A percentile compares a stretch with the other conserved stretches of the same genome.
Evolutionary conservation across 2,797 vertebrate species (phyloP).

Genomic region (Myotis pilosus): DNA sequence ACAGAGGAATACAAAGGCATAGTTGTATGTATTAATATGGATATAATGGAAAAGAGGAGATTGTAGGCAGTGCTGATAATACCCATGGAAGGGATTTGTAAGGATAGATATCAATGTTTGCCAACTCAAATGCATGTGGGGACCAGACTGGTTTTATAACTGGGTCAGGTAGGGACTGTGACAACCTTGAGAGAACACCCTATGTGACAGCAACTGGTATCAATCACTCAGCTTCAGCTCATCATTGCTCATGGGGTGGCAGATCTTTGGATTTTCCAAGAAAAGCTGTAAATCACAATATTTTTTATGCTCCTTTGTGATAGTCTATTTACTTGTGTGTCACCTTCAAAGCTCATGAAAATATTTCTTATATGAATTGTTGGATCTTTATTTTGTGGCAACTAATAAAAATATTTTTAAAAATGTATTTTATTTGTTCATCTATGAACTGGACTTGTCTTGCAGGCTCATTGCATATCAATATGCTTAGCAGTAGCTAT

Average conservation of each 20-base stretch:
- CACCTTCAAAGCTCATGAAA: background rate
- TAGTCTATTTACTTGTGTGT: background rate
- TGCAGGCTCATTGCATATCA: background rate
- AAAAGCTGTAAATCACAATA: background rate
- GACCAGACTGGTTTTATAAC: conserved; percentile 16
- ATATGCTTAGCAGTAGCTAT: background rate
- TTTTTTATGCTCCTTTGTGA: background rate
- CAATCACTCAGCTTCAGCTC: background rate
- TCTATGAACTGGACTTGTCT: conserved; percentile 16
- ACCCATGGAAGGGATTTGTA: background rate
- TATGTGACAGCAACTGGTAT: background rate
- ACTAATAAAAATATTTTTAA: background rate
- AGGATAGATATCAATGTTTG: background rate
- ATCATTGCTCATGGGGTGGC: background rate
- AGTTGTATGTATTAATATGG: background rate
- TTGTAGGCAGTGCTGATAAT: background rate
- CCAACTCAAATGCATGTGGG: background rate
- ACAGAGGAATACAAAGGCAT: background rate
- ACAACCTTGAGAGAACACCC: background rate
- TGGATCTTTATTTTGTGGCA: conserved; percentile 19
- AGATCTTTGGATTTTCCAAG: conserved; percentile 21
- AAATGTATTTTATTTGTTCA: background rate
- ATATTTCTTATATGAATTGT: background rate
- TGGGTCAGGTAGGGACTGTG: background rate
- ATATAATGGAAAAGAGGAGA: background rate